phyloP scores from a whole-genome alignment of 2,113 vertebrate species.

The Sciurus niger region DNA sequence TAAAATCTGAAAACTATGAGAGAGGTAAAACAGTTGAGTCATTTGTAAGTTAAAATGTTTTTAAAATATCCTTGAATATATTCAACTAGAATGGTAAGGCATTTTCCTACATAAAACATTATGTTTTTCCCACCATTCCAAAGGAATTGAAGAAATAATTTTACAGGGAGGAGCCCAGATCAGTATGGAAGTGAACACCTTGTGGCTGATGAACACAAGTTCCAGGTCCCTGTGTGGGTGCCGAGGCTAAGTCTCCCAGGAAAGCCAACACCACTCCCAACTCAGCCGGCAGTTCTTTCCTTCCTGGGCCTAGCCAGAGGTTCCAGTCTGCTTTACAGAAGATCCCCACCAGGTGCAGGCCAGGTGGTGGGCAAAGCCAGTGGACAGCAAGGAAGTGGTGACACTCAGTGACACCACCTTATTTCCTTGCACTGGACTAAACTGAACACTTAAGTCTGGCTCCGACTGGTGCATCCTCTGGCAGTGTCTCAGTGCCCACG shows the following conservation, averaged over 20 bases:
- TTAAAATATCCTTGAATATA: slow-evolving; percentile 46
- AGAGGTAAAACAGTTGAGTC: no score
- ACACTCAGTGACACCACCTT: background rate
- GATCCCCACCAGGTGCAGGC: background rate
- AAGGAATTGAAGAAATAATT: slow-evolving; percentile 87
- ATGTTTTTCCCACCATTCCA: slow-evolving; percentile 63
- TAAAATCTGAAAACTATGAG: no score
- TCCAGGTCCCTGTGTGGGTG: background rate
- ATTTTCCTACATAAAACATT: slow-evolving; percentile 73
- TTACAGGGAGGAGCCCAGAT: slow-evolving; percentile 65
- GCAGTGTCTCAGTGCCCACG: background rate
- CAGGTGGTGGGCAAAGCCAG: background rate
- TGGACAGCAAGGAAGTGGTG: background rate
- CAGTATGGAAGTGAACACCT: background rate
- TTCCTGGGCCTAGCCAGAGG: fast-evolving
- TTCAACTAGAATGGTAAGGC: slow-evolving; percentile 70
- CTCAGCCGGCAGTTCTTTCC: background rate
- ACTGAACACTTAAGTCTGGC: background rate
- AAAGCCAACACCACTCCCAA: fast-evolving
- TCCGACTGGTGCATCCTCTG: background rate
- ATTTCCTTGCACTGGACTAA: background rate
- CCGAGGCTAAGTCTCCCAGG: no score
- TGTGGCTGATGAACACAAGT: no score
- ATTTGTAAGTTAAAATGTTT: no score
- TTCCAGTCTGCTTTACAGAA: background rate